phyloP scores from a whole-genome alignment of 2,797 vertebrate genomes.

The Phataginus tetradactyla region DNA sequence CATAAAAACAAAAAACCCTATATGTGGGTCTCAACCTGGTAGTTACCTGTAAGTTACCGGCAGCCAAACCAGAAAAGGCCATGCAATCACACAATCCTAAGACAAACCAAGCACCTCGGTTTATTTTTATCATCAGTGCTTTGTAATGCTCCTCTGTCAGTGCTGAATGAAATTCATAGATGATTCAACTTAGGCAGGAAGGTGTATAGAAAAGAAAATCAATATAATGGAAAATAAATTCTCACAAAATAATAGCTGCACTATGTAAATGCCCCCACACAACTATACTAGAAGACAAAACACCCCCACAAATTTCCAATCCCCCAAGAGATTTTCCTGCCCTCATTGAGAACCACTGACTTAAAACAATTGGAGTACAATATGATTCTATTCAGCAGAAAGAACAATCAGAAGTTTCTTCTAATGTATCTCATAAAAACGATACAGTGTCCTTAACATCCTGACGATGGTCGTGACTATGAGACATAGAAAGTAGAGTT shows the following conservation, averaged over 20 bases:
- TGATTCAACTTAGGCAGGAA: neutral
- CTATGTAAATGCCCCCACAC: neutral
- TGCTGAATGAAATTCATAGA: neutral
- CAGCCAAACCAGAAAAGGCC: neutral
- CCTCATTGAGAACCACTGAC: neutral
- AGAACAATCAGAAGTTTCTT: neutral
- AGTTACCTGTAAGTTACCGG: neutral
- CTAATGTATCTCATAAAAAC: neutral
- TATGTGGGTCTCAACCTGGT: neutral
- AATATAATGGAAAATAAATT: neutral
- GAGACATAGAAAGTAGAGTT: neutral
- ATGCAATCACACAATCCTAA: neutral
- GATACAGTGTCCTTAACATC: neutral
- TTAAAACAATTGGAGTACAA: neutral
- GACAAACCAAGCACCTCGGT: neutral
- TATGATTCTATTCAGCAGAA: neutral
- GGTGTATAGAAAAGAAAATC: neutral
- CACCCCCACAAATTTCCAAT: neutral
- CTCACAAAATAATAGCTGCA: neutral
- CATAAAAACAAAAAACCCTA: neutral
- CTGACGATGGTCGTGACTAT: neutral
- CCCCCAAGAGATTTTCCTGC: neutral
- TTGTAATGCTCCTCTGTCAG: neutral
- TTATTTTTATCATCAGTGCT: neutral
- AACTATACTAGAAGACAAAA: neutral